Evolutionary conservation across 1,140 invertebrate species (phyloP).

Genomic region (Ostrea denselamellosa): DNA sequence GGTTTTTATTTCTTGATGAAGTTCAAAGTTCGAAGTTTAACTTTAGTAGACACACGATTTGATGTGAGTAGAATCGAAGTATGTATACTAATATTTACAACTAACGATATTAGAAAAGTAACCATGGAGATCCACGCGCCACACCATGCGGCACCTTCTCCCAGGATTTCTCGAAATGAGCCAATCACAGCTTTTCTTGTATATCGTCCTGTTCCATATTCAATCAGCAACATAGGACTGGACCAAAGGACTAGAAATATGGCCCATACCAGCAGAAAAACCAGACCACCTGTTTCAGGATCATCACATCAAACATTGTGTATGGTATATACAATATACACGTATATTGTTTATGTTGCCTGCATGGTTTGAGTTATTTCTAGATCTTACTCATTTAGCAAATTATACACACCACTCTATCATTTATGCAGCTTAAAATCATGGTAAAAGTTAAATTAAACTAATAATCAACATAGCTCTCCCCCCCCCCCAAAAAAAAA

Average conservation of each 20-base stretch:
- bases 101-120: conserved; percentile 72
- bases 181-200: conserved; percentile 69
- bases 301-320: no score
- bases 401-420: no score
- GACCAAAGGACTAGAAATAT: conserved; percentile 75
- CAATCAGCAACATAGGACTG: conserved; percentile 71
- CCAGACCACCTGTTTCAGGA: conserved; percentile 66
- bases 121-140: conserved; percentile 74
- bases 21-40: no score
- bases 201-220: conserved; percentile 74
- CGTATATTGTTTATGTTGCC: no score
- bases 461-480: no score
- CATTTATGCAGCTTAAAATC: no score
- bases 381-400: no score
- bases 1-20: no score
- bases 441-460: no score
- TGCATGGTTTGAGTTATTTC: no score
- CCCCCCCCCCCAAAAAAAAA: no score
- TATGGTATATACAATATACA: no score
- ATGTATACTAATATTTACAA: conserved; percentile 27
- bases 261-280: conserved; percentile 73
- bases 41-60: neutral
- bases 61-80: neutral
- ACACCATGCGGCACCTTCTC: conserved; percentile 69
- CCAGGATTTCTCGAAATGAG: conserved; percentile 68